Evolutionary conservation across 2,888 invertebrate genomes (phyloP), one percentile per base, ranked within the genome.

Genomic region (Amphipyra berbera): DNA sequence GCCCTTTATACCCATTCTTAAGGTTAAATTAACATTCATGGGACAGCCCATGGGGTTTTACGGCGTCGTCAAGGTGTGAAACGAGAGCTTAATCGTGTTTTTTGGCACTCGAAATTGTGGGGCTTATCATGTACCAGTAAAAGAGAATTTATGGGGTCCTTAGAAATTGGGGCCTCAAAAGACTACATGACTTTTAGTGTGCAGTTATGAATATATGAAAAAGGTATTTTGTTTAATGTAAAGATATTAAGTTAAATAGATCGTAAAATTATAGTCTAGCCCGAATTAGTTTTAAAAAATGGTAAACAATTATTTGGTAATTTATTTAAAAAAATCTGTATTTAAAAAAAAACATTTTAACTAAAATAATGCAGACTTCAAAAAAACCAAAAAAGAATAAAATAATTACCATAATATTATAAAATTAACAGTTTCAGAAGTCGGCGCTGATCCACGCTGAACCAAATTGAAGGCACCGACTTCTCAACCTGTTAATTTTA

Each of bases 21-120:
- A 83, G 79, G 82, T 84, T 81, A 74, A 73, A 82, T 86, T 87
- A 82, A 79, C 79, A 87, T 87, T 87, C 83, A 87, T 87, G 76
- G 73, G 73, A 54, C 67, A 66, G 47, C 52, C 58, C 53, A 56
- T 55, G 45, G 68, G 30, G 71, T 75, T 84, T 85, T 82, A 84
- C 73, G 76, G 70, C 68, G 72, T 81, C 83, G 84, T 87, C 79
- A 85, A 84, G 76, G 85, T 88, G 86, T 88, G 77, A 87, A 86
- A 86, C 79, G 74, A 82, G 83, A 74, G 52, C 73, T 76, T 82
- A 76, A 81, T 78, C 70, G 64, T 46, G 73, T 77, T 72, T 73
- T 76, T 76, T 67, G 73, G 68, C 61, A 69, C 78, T 79, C 48
- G 67, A 72, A 69, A 56, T 68, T 42, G 70, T 69, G 49, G 65